phyloP scores from a whole-genome alignment of 2,113 vertebrate genomes.

The western clawed frog (Xenopus tropicalis) region DNA sequence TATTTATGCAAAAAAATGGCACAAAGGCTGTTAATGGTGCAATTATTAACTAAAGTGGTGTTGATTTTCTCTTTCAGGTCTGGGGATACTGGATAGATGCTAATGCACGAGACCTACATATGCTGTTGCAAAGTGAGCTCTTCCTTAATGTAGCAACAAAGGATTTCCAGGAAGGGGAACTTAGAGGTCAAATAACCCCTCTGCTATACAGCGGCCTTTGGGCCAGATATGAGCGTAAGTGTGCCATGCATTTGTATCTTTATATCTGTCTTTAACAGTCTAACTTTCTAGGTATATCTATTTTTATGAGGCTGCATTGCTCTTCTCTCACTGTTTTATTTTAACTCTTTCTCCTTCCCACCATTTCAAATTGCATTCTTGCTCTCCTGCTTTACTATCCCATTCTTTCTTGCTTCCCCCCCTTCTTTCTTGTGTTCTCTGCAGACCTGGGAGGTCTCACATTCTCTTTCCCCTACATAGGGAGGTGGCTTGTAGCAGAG shows the following conservation, averaged over 20 bases:
- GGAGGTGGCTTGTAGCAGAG: slow-evolving; percentile 2
- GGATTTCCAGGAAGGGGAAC: slow-evolving; percentile 82
- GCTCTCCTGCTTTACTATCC: background rate
- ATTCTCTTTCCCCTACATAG: slow-evolving; percentile 1
- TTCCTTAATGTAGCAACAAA: slow-evolving; percentile 91
- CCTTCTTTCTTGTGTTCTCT: background rate
- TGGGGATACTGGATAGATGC: slow-evolving; percentile 71
- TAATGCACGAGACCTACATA: slow-evolving; percentile 85
- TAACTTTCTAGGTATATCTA: background rate
- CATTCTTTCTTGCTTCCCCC: background rate
- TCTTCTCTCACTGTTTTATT: background rate
- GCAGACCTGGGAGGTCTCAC: background rate
- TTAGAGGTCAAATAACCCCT: slow-evolving; percentile 84
- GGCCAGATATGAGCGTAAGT: slow-evolving; percentile 73
- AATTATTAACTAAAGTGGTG: no score
- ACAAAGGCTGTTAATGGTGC: background rate
- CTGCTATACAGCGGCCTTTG: slow-evolving; percentile 82
- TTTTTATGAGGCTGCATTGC: no score
- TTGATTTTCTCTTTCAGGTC: slow-evolving; percentile 42
- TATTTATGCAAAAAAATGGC: no score
- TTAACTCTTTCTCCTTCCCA: background rate
- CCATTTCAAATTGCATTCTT: background rate
- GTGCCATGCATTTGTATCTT: background rate
- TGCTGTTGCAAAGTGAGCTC: slow-evolving; percentile 95
- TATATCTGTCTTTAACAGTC: background rate